Conservation (phyloP, 2,113 vertebrate species). For the Indicator indicator region DNA sequence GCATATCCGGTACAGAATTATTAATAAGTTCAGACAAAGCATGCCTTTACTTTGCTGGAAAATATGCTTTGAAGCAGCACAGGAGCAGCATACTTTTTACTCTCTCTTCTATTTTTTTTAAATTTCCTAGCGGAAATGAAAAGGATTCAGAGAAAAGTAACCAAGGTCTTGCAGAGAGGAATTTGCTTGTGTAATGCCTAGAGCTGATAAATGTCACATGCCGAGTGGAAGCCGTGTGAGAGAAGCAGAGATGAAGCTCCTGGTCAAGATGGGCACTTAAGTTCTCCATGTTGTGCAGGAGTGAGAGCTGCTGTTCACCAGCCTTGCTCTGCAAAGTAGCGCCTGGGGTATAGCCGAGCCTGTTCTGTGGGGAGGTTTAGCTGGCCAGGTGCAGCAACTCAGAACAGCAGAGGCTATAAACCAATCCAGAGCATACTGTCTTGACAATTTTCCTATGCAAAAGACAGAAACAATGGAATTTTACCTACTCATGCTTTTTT, state of each 20-base stretch:
- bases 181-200: constrained; percentile 43
- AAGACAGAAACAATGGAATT: neutral
- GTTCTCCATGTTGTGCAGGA: neutral
- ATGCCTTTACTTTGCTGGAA: constrained; percentile 37
- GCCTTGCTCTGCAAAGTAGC: neutral
- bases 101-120: constrained; percentile 40
- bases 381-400: neutral
- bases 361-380: fast-evolving
- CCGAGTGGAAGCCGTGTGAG: neutral
- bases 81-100: constrained; percentile 40
- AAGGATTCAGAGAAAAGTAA: constrained; percentile 65
- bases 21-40: constrained; percentile 44
- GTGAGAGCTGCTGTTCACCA: neutral
- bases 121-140: constrained; percentile 79
- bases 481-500: neutral
- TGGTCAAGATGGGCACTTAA: neutral
- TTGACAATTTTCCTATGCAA: neutral
- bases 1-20: constrained; percentile 32
- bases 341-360: neutral
- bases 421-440: neutral
- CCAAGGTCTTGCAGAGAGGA: constrained; percentile 28
- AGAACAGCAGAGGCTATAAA: neutral
- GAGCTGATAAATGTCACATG: constrained; percentile 39
- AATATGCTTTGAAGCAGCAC: constrained; percentile 65
- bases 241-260: constrained; percentile 1